Evolutionary conservation across 2,888 invertebrate genomes (phyloP), one percentile per base, ranked within the genome.

Genomic region (Phoenoteleia sp.): DNA sequence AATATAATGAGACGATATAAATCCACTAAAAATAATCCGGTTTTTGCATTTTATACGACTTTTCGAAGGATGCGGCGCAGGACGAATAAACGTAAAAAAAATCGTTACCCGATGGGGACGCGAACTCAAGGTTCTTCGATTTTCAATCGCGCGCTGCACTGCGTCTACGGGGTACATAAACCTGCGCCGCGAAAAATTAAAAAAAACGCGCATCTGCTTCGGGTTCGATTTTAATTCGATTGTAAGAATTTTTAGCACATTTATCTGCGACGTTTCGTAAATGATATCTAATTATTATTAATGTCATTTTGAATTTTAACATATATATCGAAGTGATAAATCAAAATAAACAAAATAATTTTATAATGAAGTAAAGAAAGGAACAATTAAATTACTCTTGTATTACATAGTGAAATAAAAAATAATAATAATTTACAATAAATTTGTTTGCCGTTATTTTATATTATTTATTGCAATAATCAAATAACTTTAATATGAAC

Each of bases 121-220:
- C 45, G 71, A 58, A 45, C 56, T 29, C 71, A 45, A 71, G 71
- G 71, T 23, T 45, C 54, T 56, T 58, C 71, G 71, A 71, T 71
- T 71, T 71, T 71, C 71, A 21, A 71, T 71, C 45, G n/a, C 54
- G 17, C 42, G 54, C 13, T 15, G n/a, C n/a, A n/a, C n/a, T n/a
- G n/a, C n/a, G n/a, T n/a, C n/a, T n/a, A n/a, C 36, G 9, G 2
- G 13, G 52, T 54, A 42, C 47, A 33, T 47, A 29, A n/a, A n/a
- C n/a, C n/a, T 47, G 49, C 13, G 29, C 17, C 4, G n/a, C n/a
- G 9, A 7, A 9, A 39, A 36, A 67, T 47, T n/a, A 64, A 4
- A 27, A 27, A 27, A 64, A 13, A 47, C 29, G 39, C n/a, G 17
- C 13, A 21, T 17, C 25, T 67, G 39, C 36, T 21, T 36, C 7